These are phyloP conservation scores for Dipodomys merriami DNA, from an alignment of 2,113 vertebrate genomes.

Conservation along the genomic window DNA sequence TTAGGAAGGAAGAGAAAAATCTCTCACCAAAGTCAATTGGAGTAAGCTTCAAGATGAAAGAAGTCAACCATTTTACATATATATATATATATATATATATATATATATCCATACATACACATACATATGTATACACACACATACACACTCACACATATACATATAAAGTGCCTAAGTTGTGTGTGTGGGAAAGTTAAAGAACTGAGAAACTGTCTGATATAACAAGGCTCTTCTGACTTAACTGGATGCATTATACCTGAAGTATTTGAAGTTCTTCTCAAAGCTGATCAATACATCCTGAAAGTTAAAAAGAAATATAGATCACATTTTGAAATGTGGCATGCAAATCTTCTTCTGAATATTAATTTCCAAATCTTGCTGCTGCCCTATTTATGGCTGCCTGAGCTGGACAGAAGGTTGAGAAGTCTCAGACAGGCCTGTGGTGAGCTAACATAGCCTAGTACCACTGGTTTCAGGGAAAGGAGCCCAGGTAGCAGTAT, in stretches of 20 bases:
- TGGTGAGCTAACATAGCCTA: neutral
- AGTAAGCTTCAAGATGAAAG: conserved; percentile 10
- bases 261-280: neutral
- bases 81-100: no score
- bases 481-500: neutral
- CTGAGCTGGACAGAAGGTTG: neutral
- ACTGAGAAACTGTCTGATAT: neutral
- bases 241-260: neutral
- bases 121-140: no score
- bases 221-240: neutral
- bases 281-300: neutral
- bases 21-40: neutral
- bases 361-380: neutral
- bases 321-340: neutral
- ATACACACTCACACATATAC: no score
- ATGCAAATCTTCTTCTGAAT: neutral
- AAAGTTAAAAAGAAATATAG: neutral
- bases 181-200: neutral
- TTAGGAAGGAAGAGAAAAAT: conserved; percentile 1
- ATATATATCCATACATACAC: no score
- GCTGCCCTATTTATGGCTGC: neutral
- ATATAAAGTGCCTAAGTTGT: neutral
- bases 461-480: neutral
- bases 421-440: neutral
- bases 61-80: neutral